Conservation (phyloP, 2,113 vertebrate species). For the Tilapia sparmanii region DNA sequence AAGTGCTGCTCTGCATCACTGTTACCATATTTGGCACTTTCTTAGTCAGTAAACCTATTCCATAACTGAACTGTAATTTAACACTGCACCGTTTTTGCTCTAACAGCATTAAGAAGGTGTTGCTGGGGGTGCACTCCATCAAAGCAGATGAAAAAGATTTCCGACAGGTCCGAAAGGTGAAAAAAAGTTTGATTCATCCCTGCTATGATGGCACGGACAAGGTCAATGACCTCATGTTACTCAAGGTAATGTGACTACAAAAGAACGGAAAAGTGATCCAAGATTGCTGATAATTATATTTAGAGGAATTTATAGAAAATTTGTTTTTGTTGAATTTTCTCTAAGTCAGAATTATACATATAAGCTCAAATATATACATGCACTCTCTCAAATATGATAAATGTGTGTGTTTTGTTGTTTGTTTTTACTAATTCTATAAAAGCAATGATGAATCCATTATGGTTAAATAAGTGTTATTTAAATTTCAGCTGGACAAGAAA, state of each 20-base stretch:
- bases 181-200: slow-evolving; percentile 11
- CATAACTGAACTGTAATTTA: neutral
- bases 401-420: neutral
- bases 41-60: neutral
- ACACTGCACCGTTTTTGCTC: neutral
- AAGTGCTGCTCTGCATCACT: neutral
- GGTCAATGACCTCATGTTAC: slow-evolving; percentile 60
- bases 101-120: slow-evolving; percentile 22
- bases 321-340: neutral
- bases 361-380: neutral
- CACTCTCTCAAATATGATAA: neutral
- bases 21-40: fast-evolving
- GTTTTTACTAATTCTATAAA: neutral
- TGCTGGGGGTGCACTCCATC: slow-evolving; percentile 57
- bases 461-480: neutral
- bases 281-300: neutral
- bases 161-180: slow-evolving; percentile 18
- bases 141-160: neutral
- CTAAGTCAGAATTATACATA: fast-evolving
- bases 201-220: neutral
- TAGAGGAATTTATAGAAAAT: neutral
- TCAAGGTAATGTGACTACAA: slow-evolving; percentile 49
- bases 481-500: slow-evolving; percentile 40
- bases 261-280: neutral
- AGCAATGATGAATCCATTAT: neutral